These are phyloP conservation scores for Penelope pileata DNA, from an alignment of 2,113 vertebrate species.

Conservation along the genomic window DNA sequence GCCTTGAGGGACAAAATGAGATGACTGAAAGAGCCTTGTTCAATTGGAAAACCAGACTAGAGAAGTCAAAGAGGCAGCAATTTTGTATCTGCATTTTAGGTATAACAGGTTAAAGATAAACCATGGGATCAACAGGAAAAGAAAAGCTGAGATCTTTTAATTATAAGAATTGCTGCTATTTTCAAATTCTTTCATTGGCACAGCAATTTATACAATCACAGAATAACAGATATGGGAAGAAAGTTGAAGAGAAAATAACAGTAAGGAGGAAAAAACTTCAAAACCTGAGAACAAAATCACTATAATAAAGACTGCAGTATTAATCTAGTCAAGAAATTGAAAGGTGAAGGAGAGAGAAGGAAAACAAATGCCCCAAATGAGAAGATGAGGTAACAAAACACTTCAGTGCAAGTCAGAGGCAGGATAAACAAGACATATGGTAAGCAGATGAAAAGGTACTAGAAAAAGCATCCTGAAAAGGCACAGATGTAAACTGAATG, in stretches of 20 bases:
- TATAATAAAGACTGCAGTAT: not conserved
- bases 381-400: not conserved
- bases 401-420: not conserved
- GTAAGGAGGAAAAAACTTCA: not conserved
- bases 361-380: not conserved
- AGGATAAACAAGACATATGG: not conserved
- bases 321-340: slow-evolving; percentile 39
- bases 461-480: not conserved
- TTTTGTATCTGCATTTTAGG: not conserved
- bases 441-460: not conserved
- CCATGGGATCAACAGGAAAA: not conserved
- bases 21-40: not conserved
- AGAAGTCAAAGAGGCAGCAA: not conserved
- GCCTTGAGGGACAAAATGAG: not conserved
- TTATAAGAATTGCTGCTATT: slow-evolving; percentile 20
- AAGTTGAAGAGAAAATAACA: not conserved
- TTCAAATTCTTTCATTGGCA: not conserved
- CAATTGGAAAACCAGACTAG: not conserved
- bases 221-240: not conserved
- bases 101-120: not conserved
- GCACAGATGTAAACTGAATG: not conserved
- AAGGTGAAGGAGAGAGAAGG: slow-evolving; percentile 5
- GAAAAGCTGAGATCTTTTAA: not conserved
- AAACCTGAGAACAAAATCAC: not conserved
- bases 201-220: not conserved